phyloP scores from a whole-genome alignment of 1,140 invertebrate species.

The Hylyphantes graminicola region DNA sequence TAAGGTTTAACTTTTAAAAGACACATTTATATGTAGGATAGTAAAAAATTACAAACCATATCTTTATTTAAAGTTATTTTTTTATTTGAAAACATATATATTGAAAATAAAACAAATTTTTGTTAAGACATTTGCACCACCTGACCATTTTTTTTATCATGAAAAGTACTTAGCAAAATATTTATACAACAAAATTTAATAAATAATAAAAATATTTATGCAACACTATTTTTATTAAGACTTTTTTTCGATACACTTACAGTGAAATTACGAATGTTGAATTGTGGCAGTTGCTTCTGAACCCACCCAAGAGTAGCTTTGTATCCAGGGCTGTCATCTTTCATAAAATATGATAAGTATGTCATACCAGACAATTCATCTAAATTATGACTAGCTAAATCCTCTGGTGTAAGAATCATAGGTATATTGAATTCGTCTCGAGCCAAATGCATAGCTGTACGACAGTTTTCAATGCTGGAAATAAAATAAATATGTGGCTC shows the following conservation, averaged over 20 bases:
- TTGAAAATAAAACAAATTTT: no score
- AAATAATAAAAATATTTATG: no score
- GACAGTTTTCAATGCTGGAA: slow-evolving; percentile 90
- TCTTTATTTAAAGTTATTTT: no score
- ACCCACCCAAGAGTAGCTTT: slow-evolving; percentile 92
- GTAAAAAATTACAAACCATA: no score
- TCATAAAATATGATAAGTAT: slow-evolving; percentile 98
- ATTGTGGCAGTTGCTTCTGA: slow-evolving; percentile 72
- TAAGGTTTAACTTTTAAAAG: no score
- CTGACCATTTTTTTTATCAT: no score
- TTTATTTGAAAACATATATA: no score
- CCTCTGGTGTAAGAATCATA: slow-evolving; percentile 93
- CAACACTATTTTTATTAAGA: no score
- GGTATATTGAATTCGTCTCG: slow-evolving; percentile 91
- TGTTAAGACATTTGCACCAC: no score
- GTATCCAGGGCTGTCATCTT: slow-evolving; percentile 93
- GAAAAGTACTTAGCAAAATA: no score
- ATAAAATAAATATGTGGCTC: slow-evolving; percentile 51
- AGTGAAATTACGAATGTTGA: slow-evolving; percentile 87
- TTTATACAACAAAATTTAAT: no score
- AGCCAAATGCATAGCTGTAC: slow-evolving; percentile 90
- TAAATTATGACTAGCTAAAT: slow-evolving; percentile 92
- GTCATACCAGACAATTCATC: slow-evolving; percentile 99
- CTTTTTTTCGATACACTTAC: slow-evolving; percentile 72
- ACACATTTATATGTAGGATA: no score